Evolutionary conservation across 2,888 invertebrate genomes (phyloP), one percentile per base, ranked within the genome.

Genomic region (Oscheius sp.): DNA sequence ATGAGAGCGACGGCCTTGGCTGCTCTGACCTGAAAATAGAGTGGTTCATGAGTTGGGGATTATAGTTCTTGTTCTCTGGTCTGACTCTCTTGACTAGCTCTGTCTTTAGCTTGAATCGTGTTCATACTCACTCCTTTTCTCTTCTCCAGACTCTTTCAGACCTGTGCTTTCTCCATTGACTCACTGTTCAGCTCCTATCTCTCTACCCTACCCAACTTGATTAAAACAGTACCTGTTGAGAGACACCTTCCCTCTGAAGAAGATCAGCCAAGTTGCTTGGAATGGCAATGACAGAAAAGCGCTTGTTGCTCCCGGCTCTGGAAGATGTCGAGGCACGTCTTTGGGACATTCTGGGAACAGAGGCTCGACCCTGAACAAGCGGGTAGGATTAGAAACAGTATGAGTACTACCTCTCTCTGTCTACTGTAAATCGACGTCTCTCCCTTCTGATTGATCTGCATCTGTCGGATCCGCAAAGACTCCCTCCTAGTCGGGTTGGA

Each of bases 1-100:
- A 87, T 86, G 13, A 82, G 63, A 3, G 84, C 84, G 2, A 87
- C 84, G 13, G 86, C 86, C 53, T 82, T 80, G n/a, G 86, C 86
- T 1, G 87, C 87, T 37, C 81, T 79, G 13, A 86, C 66, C 73
- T 74, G 70, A 21, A 65, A 75, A 53, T 2, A 53, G 48, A 32
- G 37, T 0, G 42, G 33, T 73, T 21, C 21, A 21, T 21, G 32
- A 10, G 60, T 33, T 11, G 62, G n/a, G 37, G 11, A 53, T 3
- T 48, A 48, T 48, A 13, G 7, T 13, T 48, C 50, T 7, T 53
- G 21, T 53, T n/a, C n/a, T n/a, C 53, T 48, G 50, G 50, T 42
- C 42, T 42, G 42, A 5, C 42, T 42, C 42, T 42, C 42, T 42
- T 48, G 50, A 21, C 21, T 21, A 21, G 21, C 21, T 21, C 21